phyloP scores from a whole-genome alignment of 2,113 vertebrate genomes.

The Gopherus flavomarginatus region DNA sequence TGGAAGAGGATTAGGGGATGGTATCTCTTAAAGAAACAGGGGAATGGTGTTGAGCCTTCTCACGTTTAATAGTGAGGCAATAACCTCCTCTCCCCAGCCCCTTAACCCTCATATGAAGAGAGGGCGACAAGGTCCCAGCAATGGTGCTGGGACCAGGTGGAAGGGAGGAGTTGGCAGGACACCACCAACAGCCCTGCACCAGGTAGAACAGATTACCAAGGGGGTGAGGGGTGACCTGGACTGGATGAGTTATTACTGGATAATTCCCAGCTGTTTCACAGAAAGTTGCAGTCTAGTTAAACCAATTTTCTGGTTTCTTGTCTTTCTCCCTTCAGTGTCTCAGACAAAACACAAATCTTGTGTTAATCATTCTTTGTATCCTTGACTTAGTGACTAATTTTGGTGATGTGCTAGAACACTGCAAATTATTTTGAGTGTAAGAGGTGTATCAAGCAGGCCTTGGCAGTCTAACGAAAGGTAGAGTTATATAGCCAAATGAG shows the following conservation, averaged over 20 bases:
- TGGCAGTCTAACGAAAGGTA: background rate
- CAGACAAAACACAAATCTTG: background rate
- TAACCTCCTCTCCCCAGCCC: no score
- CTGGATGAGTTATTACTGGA: background rate
- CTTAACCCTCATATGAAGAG: no score
- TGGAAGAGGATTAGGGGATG: no score
- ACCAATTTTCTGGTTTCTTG: background rate
- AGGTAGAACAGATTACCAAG: background rate
- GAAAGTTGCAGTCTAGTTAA: background rate
- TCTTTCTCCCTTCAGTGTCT: background rate
- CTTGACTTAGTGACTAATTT: background rate
- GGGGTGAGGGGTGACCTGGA: background rate
- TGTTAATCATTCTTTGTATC: background rate
- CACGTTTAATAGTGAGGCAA: no score
- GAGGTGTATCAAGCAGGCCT: background rate
- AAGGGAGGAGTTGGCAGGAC: background rate
- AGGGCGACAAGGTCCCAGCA: no score
- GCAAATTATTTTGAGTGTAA: background rate
- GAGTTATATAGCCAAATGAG: background rate
- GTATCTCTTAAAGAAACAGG: no score
- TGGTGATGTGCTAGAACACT: background rate
- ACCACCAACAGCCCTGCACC: background rate
- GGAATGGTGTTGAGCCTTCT: no score
- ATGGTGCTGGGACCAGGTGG: no score
- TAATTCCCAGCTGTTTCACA: background rate